Evolutionary conservation across 1,140 invertebrate species (phyloP), one percentile per base, ranked within the genome.

Genomic region (Drosophila dunni): DNA sequence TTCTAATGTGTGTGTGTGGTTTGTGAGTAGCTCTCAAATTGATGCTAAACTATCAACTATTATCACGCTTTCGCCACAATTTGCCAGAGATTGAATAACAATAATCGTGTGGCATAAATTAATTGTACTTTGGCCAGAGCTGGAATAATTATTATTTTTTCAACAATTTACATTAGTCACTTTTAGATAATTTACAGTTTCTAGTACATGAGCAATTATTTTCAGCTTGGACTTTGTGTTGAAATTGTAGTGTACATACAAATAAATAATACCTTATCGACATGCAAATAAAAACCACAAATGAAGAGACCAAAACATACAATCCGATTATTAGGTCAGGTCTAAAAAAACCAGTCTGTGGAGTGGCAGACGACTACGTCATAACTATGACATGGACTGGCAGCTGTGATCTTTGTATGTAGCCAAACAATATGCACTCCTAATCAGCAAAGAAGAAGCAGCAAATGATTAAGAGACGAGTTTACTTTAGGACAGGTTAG

Each of bases 61-160:
- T 77, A 78, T 74, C 78, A 67, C 46, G 64, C 38, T 38, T 48
- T 58, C 33, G 33, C 58, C 29, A 48, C 62, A 64, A 53, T 64
- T 42, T 33, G 57, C 11, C 48, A 76, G 69, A 72, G 65, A 77
- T 82, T 58, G 40, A 44, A 76, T 60, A 69, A 75, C 60, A 75
- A 64, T 61, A 61, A 73, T 61, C 64, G 46, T 79, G 54, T 48
- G 24, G 20, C 44, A 13, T 68, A 15, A 48, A 42, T 56, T 57
- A 75, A 69, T 61, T 83, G 83, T 44, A 88, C 82, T 79, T 86
- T 83, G 83, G 63, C 70, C 10, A 56, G 24, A 38, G 3, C 40
- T 38, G 38, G 3, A 38, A 36, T 17, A 13, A 9, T 51, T 34
- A 20, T 42, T 36, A 24, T n/a, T 34, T 34, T 5, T 15, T 15